These are phyloP conservation scores for Danio jaintianensis DNA, from an alignment of 2,797 vertebrate species.

Conservation along the genomic window DNA sequence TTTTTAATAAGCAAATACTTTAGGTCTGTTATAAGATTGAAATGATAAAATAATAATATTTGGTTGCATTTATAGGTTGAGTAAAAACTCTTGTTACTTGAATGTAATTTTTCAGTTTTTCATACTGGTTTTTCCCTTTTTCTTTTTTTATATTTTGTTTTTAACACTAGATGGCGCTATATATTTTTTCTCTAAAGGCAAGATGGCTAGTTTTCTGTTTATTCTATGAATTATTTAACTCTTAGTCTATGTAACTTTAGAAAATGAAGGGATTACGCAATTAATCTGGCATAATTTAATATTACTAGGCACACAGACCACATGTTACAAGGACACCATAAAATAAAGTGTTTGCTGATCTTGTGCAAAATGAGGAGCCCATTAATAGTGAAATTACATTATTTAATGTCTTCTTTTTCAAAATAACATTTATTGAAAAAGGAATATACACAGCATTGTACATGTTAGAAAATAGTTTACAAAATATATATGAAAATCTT, in stretches of 20 bases:
- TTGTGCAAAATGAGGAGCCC: not conserved
- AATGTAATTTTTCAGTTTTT: too few species aligned
- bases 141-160: not conserved
- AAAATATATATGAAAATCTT: not conserved
- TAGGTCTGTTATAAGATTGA: too few species aligned
- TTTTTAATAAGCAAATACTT: too few species aligned
- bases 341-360: too few species aligned
- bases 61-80: too few species aligned
- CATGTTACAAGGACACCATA: too few species aligned
- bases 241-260: not conserved
- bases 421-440: not conserved
- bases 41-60: too few species aligned
- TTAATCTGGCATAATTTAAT: too few species aligned
- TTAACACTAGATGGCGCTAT: not conserved
- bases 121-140: too few species aligned
- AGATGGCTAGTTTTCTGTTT: not conserved
- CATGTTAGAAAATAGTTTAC: not conserved
- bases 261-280: not conserved
- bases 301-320: too few species aligned
- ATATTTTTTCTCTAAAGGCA: not conserved
- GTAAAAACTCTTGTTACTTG: too few species aligned
- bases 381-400: not conserved
- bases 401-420: not conserved
- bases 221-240: too few species aligned
- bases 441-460: not conserved